Percentiles rank a stretch among this genome's conserved stretches.
These are phyloP conservation scores for Carpatolechia fugitivella DNA, from an alignment of 2,888 invertebrate genomes.

Conservation along the genomic window DNA sequence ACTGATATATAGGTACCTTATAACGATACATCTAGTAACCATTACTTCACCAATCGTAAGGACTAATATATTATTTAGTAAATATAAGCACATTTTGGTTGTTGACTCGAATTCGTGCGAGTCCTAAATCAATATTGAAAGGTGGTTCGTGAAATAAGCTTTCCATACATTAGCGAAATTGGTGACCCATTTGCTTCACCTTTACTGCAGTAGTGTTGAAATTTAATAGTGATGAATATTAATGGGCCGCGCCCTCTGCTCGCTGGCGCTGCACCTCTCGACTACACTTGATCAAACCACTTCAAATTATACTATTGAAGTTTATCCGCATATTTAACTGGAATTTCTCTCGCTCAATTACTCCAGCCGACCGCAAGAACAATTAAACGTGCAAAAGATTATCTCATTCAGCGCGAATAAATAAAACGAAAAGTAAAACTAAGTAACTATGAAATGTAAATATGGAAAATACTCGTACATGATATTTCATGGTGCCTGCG, in stretches of 20 bases:
- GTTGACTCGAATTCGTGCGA: no score
- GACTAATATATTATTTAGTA: no score
- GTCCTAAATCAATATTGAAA: slow-evolving; percentile 2
- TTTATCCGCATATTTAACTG: not conserved
- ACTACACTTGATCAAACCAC: not conserved
- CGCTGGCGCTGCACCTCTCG: not conserved
- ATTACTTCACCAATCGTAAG: no score
- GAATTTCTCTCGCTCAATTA: not conserved
- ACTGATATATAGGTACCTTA: no score
- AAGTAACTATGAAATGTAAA: no score
- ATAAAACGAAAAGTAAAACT: no score
- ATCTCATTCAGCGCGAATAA: no score
- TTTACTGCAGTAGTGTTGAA: slow-evolving; percentile 5
- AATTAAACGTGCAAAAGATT: no score
- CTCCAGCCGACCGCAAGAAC: not conserved
- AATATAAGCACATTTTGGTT: no score
- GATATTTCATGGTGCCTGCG: no score
- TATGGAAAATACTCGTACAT: no score
- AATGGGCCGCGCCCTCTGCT: not conserved
- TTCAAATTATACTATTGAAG: slow-evolving; percentile 1
- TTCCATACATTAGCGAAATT: not conserved
- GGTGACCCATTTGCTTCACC: not conserved
- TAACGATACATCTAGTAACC: no score
- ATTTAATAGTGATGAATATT: slow-evolving; percentile 8
- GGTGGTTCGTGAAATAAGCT: not conserved